These are phyloP conservation scores for Paraplagusia blochii DNA, from an alignment of 2,113 vertebrate genomes.

Conservation along the genomic window DNA sequence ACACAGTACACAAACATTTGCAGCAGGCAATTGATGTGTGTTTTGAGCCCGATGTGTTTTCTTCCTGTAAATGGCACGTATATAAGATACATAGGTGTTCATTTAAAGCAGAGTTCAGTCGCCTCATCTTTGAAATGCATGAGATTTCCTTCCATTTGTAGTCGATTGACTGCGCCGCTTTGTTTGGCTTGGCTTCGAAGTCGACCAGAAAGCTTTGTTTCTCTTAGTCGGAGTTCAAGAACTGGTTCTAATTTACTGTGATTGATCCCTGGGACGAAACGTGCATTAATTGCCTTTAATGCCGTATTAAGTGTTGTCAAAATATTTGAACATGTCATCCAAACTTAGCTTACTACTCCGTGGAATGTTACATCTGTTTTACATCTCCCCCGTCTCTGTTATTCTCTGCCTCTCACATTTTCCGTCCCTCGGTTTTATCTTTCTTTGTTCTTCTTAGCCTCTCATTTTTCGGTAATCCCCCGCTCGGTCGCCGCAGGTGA, in stretches of 20 bases:
- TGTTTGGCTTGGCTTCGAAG: conserved; percentile 64
- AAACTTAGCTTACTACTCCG: conserved; percentile 58
- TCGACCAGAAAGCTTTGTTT: conserved; percentile 61
- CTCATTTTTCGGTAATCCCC: conserved; percentile 33
- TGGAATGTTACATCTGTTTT: conserved; percentile 59
- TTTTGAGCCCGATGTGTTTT: conserved; percentile 35
- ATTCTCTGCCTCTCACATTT: conserved; percentile 50
- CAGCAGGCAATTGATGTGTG: conserved; percentile 29
- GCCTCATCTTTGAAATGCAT: conserved; percentile 52
- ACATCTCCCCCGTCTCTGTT: conserved; percentile 49
- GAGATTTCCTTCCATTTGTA: conserved; percentile 55
- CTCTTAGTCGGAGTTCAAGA: conserved; percentile 51
- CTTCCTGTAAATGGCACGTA: conserved; percentile 30
- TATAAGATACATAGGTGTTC: conserved; percentile 42
- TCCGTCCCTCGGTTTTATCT: conserved; percentile 47
- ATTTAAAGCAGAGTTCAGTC: conserved; percentile 42
- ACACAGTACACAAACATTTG: conserved; percentile 34
- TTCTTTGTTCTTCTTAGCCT: conserved; percentile 41
- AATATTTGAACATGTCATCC: conserved; percentile 75
- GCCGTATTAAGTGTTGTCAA: conserved; percentile 74
- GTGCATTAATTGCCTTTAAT: conserved; percentile 74
- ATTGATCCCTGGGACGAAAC: conserved; percentile 66
- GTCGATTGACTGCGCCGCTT: conserved; percentile 43
- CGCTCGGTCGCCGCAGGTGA: conserved; percentile 72
- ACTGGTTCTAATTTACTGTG: conserved; percentile 70